Evolutionary conservation across 2,888 invertebrate species (phyloP), one percentile per base, ranked within the genome.

Genomic region (Scaptomyza reducta): DNA sequence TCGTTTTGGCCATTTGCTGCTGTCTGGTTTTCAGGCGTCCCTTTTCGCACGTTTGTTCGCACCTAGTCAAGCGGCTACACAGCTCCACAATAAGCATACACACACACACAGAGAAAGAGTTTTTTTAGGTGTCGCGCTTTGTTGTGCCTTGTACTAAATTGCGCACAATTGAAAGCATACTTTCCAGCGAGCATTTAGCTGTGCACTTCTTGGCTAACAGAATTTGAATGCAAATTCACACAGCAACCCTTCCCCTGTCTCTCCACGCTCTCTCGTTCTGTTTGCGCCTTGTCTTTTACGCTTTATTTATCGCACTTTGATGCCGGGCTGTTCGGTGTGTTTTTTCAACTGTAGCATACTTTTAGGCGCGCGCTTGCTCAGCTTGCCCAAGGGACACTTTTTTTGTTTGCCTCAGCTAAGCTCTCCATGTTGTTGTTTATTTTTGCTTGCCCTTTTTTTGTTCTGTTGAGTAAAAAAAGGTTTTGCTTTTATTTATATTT

Each of bases 161-260:
- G 82, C 74, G 74, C 73, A 88, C 89, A 87, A 89, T 80, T 88
- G 87, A 84, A 79, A 87, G 87, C 89, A 75, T 79, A 80, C 84
- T 79, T 87, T 77, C 71, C 77, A 41, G 64, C 79, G 64, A 80
- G 85, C 89, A 78, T 87, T 88, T 86, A 88, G 84, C 31, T 87
- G 68, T 77, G 69, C 71, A 70, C 51, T 73, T 73, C 49, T 80
- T 62, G 50, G 50, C 46, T 62, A 70, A 71, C 70, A 49, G 54
- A 64, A 64, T 71, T 58, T 72, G 71, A 64, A 72, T 70, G 70
- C 72, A 70, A 64, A 71, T 55, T 49, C 22, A 22, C 22, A 22
- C 22, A 22, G 22, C 22, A 22, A 1, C 22, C 22, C 64, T 35
- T 10, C 10, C 9, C 14, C 44, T 13, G 7, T 7, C 10, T 0